Evolutionary conservation across 2,113 vertebrate species (phyloP), one percentile per base, ranked within the genome.

Genomic region (Nothoprocta pentlandii): DNA sequence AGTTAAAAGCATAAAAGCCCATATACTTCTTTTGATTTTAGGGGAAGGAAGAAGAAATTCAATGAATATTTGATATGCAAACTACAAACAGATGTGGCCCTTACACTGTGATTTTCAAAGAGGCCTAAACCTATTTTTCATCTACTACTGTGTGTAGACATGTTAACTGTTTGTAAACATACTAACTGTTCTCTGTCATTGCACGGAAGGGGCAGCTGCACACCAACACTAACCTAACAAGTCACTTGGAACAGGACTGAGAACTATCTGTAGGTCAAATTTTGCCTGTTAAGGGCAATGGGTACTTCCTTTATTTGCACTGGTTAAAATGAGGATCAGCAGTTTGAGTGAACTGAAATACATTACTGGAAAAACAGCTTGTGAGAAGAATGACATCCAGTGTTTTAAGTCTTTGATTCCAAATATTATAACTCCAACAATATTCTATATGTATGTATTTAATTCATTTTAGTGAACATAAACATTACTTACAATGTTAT

Each of bases 1-100:
- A 44, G 30, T 83, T 78, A 90, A 91, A 87, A 46, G 91, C 75
- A 87, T 83, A 92, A 91, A 95, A 94, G 53, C 34, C 44, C 78
- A 96, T 73, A 80, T 79, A 78, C 26, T 83, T 51, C 79, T 85
- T 96, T 93, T 95, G 91, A 95, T 97, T 68, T 36, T 1, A 0
- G 36, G 22, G 14, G 34, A 47, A 83, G 53, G 70, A 87, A 64
- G 54, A 9, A 91, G 22, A 88, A 80, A 80, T 61, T 70, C 25
- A 87, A 70, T 90, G 32, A 53, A 87, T 87, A 90, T 84, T 88
- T 53, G 47, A 75, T 91, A 91, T 66, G 80, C 62, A 80, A 90
- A 78, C 76, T 80, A 77, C 75, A 90, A 68, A 49, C 79, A 90
- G 61, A 80, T 91, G 59, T 64, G 68, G 59, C 15, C 39, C 46